Evolutionary conservation across 2,888 invertebrate species (phyloP).

Genomic region (Leptogaster cylindrica): DNA sequence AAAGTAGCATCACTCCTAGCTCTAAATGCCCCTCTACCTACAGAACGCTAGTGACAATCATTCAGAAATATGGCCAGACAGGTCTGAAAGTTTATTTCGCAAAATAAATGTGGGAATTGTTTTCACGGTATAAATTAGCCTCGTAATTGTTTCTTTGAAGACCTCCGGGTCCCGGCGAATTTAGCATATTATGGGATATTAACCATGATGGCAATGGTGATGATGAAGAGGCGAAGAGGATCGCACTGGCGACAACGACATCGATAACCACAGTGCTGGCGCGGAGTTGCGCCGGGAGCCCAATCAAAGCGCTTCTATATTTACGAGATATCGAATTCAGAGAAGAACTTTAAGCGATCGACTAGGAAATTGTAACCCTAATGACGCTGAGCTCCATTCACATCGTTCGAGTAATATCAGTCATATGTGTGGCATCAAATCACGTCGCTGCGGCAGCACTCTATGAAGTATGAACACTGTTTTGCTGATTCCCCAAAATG

Average conservation of each 20-base stretch:
- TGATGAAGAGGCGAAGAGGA: background rate
- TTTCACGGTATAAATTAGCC: slow-evolving; percentile 37
- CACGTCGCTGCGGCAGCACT: background rate
- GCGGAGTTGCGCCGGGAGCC: no score
- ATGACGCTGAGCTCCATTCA: slow-evolving; percentile 21
- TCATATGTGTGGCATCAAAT: slow-evolving; percentile 30
- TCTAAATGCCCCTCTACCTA: slow-evolving; percentile 34
- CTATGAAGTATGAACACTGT: background rate
- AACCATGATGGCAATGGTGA: background rate
- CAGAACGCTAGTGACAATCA: slow-evolving; percentile 33
- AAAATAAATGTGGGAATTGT: slow-evolving; percentile 46
- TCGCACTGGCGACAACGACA: background rate
- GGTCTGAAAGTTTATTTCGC: slow-evolving; percentile 44
- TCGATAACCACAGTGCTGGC: background rate
- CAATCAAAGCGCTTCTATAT: no score
- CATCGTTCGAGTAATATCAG: slow-evolving; percentile 28
- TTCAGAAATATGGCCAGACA: slow-evolving; percentile 44
- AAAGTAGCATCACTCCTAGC: slow-evolving; percentile 16
- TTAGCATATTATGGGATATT: no score
- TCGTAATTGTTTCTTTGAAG: background rate
- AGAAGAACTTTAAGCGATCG: no score
- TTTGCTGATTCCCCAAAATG: no score
- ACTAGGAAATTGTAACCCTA: no score
- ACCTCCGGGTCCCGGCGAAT: background rate
- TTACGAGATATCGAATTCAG: no score